phyloP scores from a whole-genome alignment of 2,888 invertebrate species.

The Leptinotarsa juncta region DNA sequence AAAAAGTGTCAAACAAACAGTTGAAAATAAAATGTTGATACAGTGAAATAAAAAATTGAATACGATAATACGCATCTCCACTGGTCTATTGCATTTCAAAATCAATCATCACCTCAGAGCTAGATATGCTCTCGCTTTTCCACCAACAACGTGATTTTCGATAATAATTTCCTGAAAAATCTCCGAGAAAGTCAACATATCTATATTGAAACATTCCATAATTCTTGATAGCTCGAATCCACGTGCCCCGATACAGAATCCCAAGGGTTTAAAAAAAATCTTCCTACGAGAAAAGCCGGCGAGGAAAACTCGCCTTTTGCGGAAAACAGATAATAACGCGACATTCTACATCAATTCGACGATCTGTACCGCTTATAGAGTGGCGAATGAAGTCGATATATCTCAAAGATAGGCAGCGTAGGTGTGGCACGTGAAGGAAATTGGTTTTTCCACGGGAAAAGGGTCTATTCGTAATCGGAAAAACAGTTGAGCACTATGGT shows the following conservation, averaged over 20 bases:
- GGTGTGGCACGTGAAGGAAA: not conserved
- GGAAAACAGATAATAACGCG: slow-evolving; percentile 25
- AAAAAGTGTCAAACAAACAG: no score
- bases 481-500: not conserved
- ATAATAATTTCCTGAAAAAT: slow-evolving; percentile 4
- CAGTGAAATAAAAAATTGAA: no score
- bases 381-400: not conserved
- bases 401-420: not conserved
- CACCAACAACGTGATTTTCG: not conserved
- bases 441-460: not conserved
- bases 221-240: not conserved
- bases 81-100: not conserved
- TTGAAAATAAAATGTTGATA: no score
- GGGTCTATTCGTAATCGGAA: not conserved
- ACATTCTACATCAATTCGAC: slow-evolving; percentile 25
- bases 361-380: slow-evolving; percentile 1
- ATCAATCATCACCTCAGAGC: not conserved
- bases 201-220: not conserved
- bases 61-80: not conserved
- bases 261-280: slow-evolving; percentile 15
- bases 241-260: slow-evolving; percentile 14
- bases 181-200: not conserved
- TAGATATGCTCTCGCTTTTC: not conserved
- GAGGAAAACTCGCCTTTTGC: not conserved
- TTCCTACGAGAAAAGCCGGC: slow-evolving; percentile 8